Conservation (phyloP, 2,113 vertebrate genomes). For the Pseudorectes ferrugineus region DNA sequence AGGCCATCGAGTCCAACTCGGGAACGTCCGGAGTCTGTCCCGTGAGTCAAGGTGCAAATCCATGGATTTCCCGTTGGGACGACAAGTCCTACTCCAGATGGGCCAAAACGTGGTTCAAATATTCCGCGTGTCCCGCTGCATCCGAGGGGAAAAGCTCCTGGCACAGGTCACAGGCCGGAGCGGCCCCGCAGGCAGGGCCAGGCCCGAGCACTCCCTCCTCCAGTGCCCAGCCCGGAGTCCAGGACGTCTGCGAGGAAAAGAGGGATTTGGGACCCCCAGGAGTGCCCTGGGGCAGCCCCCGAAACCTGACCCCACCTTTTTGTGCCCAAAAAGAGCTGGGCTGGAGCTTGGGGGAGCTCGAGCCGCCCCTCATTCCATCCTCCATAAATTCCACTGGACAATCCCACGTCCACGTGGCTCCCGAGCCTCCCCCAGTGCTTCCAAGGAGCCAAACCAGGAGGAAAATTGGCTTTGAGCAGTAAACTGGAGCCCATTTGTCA, state of each 20-base stretch:
- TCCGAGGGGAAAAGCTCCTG: constrained; percentile 70
- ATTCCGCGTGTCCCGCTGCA: constrained; percentile 64
- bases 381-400: fast-evolving
- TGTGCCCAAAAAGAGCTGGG: neutral
- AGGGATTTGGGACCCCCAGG: neutral
- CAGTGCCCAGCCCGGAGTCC: constrained; percentile 39
- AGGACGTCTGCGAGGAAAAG: constrained; percentile 37
- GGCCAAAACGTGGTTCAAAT: constrained; percentile 68
- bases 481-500: neutral
- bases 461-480: neutral
- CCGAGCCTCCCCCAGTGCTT: fast-evolving
- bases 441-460: neutral
- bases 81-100: constrained; percentile 23
- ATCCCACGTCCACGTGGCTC: fast-evolving
- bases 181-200: constrained; percentile 40
- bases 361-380: fast-evolving
- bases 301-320: neutral
- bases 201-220: neutral
- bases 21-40: neutral
- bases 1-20: fast-evolving
- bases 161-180: constrained; percentile 76
- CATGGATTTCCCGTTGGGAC: fast-evolving
- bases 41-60: fast-evolving
- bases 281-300: neutral
- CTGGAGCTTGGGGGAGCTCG: fast-evolving